Percentiles rank a stretch among this genome's conserved stretches.
These are phyloP conservation scores for Sanderia malayensis DNA, from an alignment of 30 jellyfish, hydroid and myxozoan species.

Conservation along the genomic window DNA sequence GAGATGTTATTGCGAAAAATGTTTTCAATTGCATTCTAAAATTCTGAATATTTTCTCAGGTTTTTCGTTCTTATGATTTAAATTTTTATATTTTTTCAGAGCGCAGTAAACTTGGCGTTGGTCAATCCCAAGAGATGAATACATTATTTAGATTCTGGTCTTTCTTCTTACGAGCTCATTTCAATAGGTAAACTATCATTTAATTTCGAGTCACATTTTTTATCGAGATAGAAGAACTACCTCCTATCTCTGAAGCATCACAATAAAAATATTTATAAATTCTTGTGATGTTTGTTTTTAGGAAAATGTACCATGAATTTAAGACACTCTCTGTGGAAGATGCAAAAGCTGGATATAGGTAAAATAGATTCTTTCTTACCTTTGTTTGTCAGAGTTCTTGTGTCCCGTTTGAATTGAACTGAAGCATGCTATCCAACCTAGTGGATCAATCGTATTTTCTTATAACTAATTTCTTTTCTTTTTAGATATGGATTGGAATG, in stretches of 20 bases:
- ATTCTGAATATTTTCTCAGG: neutral
- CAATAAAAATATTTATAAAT: too few species aligned
- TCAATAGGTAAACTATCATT: conserved; percentile 61
- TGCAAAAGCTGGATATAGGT: conserved; percentile 94
- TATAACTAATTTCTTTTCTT: neutral
- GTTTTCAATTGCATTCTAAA: too few species aligned
- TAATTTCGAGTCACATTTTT: too few species aligned
- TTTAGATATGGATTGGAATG: conserved; percentile 96
- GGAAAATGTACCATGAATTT: conserved; percentile 91
- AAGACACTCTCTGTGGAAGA: conserved; percentile 84
- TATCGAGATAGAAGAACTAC: too few species aligned
- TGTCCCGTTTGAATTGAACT: too few species aligned
- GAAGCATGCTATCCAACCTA: too few species aligned
- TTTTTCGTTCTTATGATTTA: too few species aligned
- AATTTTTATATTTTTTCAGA: conserved; percentile 32
- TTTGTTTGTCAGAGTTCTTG: neutral
- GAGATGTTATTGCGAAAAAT: too few species aligned
- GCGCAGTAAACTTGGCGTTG: conserved; percentile 90
- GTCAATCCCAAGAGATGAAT: conserved; percentile 96
- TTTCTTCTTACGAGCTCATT: conserved; percentile 87
- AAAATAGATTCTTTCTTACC: neutral
- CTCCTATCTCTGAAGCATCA: too few species aligned
- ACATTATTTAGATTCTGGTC: conserved; percentile 96
- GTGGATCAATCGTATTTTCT: too few species aligned
- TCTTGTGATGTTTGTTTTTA: too few species aligned